Conservation (phyloP, 2,888 invertebrate species). For the Nezara viridula region DNA sequence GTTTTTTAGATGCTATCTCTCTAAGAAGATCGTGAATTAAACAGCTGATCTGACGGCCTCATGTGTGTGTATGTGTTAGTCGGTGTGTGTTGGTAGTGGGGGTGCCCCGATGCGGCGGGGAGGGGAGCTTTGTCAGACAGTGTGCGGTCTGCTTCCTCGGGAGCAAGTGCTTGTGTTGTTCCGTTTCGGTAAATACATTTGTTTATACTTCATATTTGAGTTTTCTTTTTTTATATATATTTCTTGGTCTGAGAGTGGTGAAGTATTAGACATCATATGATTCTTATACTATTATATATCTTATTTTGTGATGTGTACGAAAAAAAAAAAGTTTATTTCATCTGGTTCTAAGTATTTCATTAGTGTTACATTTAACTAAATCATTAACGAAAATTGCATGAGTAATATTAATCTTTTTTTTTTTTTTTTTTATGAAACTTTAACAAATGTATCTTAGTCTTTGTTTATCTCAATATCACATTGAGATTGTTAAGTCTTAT, state of each 20-base stretch:
- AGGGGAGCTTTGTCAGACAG: constrained; percentile 8
- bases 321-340: neutral
- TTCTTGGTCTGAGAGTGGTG: neutral
- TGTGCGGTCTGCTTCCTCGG: constrained; percentile 10
- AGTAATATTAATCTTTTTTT: neutral
- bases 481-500: too few relatives aligned
- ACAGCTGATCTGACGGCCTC: constrained; percentile 2
- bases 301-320: neutral
- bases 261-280: neutral
- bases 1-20: neutral
- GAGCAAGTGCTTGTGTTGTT: constrained; percentile 16
- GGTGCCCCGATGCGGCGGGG: neutral
- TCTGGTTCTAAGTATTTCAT: neutral
- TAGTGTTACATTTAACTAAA: neutral
- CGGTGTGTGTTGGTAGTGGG: constrained; percentile 1
- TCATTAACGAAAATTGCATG: neutral
- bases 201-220: neutral
- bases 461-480: too few relatives aligned
- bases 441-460: neutral
- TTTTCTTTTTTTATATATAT: neutral
- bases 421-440: neutral
- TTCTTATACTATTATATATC: neutral
- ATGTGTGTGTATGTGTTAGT: neutral
- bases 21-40: constrained; percentile 1
- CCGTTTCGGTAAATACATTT: constrained; percentile 24